Base-by-base conservation (phyloP, 2,888 invertebrate genomes). In the Andrena bicolor region DNA sequence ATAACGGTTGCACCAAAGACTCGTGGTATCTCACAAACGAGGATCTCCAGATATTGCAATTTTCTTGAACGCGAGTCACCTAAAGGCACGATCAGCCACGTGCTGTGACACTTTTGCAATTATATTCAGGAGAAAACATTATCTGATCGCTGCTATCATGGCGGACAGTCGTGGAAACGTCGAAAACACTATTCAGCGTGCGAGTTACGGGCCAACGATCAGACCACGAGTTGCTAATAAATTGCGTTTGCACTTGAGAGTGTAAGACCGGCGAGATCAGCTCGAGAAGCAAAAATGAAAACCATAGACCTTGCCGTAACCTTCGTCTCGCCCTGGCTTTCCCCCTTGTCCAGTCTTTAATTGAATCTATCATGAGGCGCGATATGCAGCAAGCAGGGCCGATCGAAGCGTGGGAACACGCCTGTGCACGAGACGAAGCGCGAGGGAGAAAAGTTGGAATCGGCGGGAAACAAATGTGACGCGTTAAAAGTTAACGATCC, bases 271-370 rank as follows among this genome's bases (percentile, higher is more conserved):
- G 16, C n/a, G 58, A 30, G 70, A 16, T 23, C 20, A 26, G 30
- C 51, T 28, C 35, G 58, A 20, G 5, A 49, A 32, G 66, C 63
- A 83, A 83, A 77, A 83, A 80, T 70, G 75, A 66, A 23, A 41
- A 53, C 20, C 64, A 41, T 41, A 70, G 66, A 41, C 88, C 86
- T 88, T 88, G 88, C 70, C 64, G 28, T 49, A 75, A 87, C 83
- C 86, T 87, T 87, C 79, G 73, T 28, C 65, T 48, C 28, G 53
- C 35, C 20, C 60, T 41, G 53, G 78, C 65, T 83, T 85, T 83
- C 86, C 80, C 88, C 74, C 76, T 71, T 71, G 41, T 16, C 74
- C 69, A 66, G 76, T 85, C 76, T 79, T 83, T 87, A 87, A 87
- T 86, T 81, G 73, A 64, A 64, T 23, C 53, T 85, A 82, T 78